Base-by-base conservation (phyloP, 2,113 vertebrate species). In the Balaenoptera acutorostrata region DNA sequence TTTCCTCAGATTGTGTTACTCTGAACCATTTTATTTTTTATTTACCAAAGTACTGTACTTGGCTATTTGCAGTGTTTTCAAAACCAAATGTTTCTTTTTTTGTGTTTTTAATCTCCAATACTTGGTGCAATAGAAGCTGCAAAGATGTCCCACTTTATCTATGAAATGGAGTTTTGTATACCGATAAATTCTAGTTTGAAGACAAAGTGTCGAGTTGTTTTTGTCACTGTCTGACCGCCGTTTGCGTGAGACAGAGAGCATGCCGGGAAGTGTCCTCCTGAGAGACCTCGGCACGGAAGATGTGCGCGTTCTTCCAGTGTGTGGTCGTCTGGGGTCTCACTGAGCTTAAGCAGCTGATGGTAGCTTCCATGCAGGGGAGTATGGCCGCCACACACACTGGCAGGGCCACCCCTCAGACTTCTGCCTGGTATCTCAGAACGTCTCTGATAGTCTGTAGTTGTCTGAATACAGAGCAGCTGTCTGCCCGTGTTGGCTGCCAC, bases 121-220 rank as follows among this genome's bases (percentile, higher is more conserved):
- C 94, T 91, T 64, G 89, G 96, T 97, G 97, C 97, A 97, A 97
- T 98, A 97, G 98, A 97, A 83, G 94, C 96, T 91, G 86, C 95
- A 96, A 83, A 98, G 95, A 95, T 71, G 96, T 95, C 92, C 96
- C 88, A 94, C 94, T 97, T 94, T 97, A 97, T 95, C 90, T 89
- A 88, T 49, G 69, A 4, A 92, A 78, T 33, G 74, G 90, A 95
- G 55, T 92, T 96, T 95, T 98, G 89, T 87, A 94, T 61, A 71
- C 20, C 93, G 97, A 71, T n/a, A 8, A 8, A 64, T 93, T 96
- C 78, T 52, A 87, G 92, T 85, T 96, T 96, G 94, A 96, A 97
- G 88, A 88, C 81, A 82, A 59, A 95, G 82, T 46, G 93, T 29
- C 6, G 0, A 2, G 39, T 78, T 23, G 75, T 92, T 94, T 61